phyloP scores from a whole-genome alignment of 2,888 invertebrate species.

The Coecobrya sp. region DNA sequence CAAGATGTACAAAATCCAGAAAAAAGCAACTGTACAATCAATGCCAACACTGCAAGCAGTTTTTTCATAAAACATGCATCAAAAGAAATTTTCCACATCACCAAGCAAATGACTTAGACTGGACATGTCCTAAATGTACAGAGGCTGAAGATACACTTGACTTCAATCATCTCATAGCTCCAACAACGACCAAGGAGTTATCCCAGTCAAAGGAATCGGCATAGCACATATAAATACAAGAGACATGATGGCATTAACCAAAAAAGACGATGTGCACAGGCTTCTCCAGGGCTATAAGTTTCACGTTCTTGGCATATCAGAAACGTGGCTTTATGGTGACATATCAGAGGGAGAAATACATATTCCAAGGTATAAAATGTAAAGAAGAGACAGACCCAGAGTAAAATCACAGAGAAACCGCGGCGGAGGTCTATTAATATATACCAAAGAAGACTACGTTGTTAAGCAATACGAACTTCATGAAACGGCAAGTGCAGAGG shows the following conservation, averaged over 20 bases:
- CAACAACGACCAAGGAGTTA: background rate
- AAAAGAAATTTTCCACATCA: background rate
- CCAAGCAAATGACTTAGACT: background rate
- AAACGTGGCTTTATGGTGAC: slow-evolving; percentile 29
- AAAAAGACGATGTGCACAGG: slow-evolving; percentile 19
- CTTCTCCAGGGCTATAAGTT: background rate
- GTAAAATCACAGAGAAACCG: slow-evolving; percentile 1
- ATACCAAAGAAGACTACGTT: background rate
- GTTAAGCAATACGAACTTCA: background rate
- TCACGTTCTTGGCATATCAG: slow-evolving; percentile 23
- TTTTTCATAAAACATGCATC: background rate
- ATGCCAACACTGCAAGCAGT: background rate
- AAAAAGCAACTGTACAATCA: background rate
- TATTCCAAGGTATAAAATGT: background rate
- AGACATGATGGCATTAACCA: slow-evolving; percentile 11
- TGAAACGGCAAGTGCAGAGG: background rate
- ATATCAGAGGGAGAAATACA: background rate
- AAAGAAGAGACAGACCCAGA: background rate
- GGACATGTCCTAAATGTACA: slow-evolving; percentile 16
- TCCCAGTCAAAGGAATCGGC: no score
- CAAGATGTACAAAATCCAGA: background rate
- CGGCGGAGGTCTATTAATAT: slow-evolving; percentile 24
- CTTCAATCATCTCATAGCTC: background rate
- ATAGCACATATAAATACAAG: slow-evolving; percentile 31
- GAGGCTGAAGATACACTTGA: background rate